Conservation (phyloP, 2,888 invertebrate species). For the Lycophotia porphyrea region DNA sequence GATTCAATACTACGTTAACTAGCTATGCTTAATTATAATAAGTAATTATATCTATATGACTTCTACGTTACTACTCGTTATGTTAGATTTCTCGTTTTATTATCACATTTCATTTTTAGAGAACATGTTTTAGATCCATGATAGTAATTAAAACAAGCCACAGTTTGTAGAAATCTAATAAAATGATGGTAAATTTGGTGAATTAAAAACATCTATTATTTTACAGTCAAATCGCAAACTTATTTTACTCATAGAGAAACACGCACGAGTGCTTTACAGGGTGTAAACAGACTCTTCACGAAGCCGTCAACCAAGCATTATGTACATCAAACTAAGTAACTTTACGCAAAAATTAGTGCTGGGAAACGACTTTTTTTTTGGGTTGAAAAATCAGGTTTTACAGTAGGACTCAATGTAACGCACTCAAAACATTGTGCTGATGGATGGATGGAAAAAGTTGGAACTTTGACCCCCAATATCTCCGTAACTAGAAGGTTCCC, state of each 20-base stretch:
- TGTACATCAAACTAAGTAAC: too few species aligned
- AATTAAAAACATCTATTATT: neutral
- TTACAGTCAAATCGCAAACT: neutral
- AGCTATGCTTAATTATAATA: conserved; percentile 31
- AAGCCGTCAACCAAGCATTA: too few species aligned
- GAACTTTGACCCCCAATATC: too few species aligned
- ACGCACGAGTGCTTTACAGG: neutral
- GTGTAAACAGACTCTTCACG: too few species aligned
- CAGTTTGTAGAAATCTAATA: neutral
- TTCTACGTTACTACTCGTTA: conserved; percentile 30
- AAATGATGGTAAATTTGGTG: neutral
- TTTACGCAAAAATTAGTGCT: too few species aligned
- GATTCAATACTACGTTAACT: conserved; percentile 38
- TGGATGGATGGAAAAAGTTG: too few species aligned
- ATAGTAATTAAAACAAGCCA: neutral
- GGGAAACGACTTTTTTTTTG: too few species aligned
- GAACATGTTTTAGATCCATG: conserved; percentile 1
- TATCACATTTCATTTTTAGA: conserved; percentile 54
- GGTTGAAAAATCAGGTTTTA: too few species aligned
- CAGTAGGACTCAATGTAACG: too few species aligned
- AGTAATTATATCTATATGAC: conserved; percentile 17
- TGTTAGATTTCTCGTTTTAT: conserved; percentile 38
- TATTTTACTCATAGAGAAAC: neutral
- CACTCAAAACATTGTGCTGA: too few species aligned
- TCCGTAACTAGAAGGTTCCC: too few species aligned